phyloP scores from a whole-genome alignment of 2,888 invertebrate species.

The Eledone cirrhosa region DNA sequence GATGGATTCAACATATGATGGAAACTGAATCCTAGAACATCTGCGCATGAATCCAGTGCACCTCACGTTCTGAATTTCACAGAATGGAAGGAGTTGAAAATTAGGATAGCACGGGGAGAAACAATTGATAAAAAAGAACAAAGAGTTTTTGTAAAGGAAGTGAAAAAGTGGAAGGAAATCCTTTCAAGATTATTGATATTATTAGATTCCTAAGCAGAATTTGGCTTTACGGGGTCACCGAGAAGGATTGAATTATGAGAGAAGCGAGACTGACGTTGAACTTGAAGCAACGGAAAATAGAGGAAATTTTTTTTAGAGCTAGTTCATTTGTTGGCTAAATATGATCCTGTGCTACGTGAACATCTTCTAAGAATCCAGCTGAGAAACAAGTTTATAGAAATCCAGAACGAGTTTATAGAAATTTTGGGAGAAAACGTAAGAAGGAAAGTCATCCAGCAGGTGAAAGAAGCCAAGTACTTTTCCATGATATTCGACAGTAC shows the following conservation, averaged over 20 bases:
- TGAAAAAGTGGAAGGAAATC: not conserved
- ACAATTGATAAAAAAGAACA: too few species aligned
- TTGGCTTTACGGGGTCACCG: conserved; percentile 2
- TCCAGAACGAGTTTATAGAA: not conserved
- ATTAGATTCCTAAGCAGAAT: conserved; percentile 2
- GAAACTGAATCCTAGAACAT: too few species aligned
- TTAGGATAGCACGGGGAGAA: not conserved
- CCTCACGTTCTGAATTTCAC: not conserved
- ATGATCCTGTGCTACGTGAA: not conserved
- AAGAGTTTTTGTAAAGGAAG: not conserved
- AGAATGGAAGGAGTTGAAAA: not conserved
- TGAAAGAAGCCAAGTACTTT: too few species aligned
- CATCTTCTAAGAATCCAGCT: conserved; percentile 1
- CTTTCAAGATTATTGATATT: not conserved
- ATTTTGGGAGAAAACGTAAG: too few species aligned
- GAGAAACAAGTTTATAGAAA: not conserved
- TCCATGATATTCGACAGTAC: too few species aligned
- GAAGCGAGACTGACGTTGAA: too few species aligned
- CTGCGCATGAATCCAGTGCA: not conserved
- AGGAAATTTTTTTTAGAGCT: conserved; percentile 1
- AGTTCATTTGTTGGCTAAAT: conserved; percentile 1
- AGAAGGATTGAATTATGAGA: not conserved
- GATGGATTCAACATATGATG: too few species aligned
- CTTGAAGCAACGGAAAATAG: too few species aligned
- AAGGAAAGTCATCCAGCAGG: too few species aligned